phyloP scores from a whole-genome alignment of 2,113 vertebrate genomes.

The Python bivittatus region DNA sequence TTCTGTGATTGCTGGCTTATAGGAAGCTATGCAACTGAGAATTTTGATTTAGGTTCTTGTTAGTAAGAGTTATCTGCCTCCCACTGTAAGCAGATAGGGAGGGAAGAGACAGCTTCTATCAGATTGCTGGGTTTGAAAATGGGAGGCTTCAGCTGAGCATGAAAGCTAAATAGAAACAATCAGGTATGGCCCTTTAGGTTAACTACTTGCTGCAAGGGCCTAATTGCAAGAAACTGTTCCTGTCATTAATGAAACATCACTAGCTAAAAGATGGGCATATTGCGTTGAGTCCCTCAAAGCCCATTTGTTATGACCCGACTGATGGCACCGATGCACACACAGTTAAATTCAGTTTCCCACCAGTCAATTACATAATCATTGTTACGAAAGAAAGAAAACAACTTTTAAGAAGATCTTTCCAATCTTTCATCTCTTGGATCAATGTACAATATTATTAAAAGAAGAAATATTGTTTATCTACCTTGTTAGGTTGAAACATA shows the following conservation, averaged over 20 bases:
- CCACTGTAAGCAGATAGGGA: conserved; percentile 5
- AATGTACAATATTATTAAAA: background rate
- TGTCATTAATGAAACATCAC: conserved; percentile 32
- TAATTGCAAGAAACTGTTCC: conserved; percentile 58
- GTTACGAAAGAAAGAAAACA: conserved; percentile 26
- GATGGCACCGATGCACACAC: conserved; percentile 23
- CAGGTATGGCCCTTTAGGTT: conserved; percentile 52
- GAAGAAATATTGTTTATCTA: background rate
- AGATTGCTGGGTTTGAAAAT: conserved; percentile 49
- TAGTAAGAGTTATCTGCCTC: conserved; percentile 39
- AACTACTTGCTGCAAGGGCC: conserved; percentile 60
- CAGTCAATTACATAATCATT: conserved; percentile 26
- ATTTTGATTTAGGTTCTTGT: conserved; percentile 56
- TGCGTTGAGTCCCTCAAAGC: conserved; percentile 3
- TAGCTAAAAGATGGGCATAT: conserved; percentile 1
- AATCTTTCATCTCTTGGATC: background rate
- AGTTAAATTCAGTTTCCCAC: conserved; percentile 51
- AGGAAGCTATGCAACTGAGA: conserved; percentile 32
- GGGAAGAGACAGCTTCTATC: conserved; percentile 3
- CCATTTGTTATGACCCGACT: background rate
- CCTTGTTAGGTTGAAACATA: background rate
- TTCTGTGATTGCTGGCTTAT: conserved; percentile 11
- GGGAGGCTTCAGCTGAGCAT: conserved; percentile 35
- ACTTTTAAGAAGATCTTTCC: background rate
- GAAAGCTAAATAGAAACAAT: conserved; percentile 54